Evolutionary conservation across 2,888 invertebrate species (phyloP), one percentile per base, ranked within the genome.

Genomic region (Phaedon cochleariae): DNA sequence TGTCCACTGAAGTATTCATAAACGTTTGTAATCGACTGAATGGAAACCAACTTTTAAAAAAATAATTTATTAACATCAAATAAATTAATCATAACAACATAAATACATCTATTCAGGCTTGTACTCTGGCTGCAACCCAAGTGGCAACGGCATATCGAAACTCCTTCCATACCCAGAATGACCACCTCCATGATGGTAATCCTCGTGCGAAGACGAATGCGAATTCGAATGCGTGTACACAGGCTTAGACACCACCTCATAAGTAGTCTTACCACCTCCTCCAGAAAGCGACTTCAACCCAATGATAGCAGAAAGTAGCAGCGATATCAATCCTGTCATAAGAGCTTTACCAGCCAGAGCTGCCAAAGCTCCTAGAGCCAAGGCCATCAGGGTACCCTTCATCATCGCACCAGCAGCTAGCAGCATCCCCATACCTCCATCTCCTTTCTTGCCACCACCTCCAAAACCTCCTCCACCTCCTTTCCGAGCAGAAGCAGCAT

Each of bases 161-260:
- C 85, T 85, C 31, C 85, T 81, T 37, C 85, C 85, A 80, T 85
- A 85, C 9, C 84, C 83, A 3, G 79, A 78, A 72, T 75, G 74
- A 51, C 73, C 58, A 18, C 64, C 63, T 7, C 59, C 62, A 15
- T 88, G 51, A 62, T 79, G 67, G 81, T 76, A 73, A 69, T 89
- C 89, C 61, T 90, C 89, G 62, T 90, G 89, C 65, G 89, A 88
- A 2, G 84, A 79, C 62, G 86, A 85, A 75, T 90, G 89, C 0
- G 88, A 87, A 75, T 89, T 88, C 5, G 89, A 86, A 75, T 89
- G 89, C 0, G 89, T 87, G 79, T 92, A 92, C 0, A 93, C 85
- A 0, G 93, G 93, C 70, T 93, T 93, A 52, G 92, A 89, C 6
- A 93, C 89, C 64, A 93, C 92, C 82, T 93, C 93, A 77, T 93